Percentiles rank a stretch among this genome's conserved stretches.
Conservation (phyloP, 2,113 vertebrate genomes). For the Calyptommatus sinebrachiatus region DNA sequence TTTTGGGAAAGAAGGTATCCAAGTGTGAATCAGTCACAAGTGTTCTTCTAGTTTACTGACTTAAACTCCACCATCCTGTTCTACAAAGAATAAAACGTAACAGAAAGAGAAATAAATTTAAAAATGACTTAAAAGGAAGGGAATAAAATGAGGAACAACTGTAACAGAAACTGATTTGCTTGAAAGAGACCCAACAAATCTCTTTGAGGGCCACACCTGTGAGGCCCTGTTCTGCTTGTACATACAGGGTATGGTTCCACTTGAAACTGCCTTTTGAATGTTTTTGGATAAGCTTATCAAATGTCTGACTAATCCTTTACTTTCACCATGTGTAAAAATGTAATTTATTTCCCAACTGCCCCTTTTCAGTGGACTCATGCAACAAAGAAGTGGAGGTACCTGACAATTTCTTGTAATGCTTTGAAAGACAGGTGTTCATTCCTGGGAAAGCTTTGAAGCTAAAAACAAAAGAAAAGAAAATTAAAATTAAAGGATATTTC, state of each 20-base stretch:
- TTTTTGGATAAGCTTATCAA: constrained; percentile 62
- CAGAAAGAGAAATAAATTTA: background rate
- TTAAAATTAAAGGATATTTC: constrained; percentile 81
- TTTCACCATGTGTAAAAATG: constrained; percentile 79
- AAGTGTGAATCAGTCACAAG: background rate
- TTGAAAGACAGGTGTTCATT: constrained; percentile 81
- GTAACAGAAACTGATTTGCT: background rate
- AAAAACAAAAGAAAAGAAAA: constrained; percentile 77
- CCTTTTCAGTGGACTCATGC: constrained; percentile 71
- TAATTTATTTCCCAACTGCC: constrained; percentile 70
- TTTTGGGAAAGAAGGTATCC: background rate
- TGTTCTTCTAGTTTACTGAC: background rate
- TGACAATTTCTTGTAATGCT: constrained; percentile 70
- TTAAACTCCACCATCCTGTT: background rate
- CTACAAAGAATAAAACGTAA: background rate
- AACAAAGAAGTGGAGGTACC: constrained; percentile 72
- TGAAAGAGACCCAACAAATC: background rate
- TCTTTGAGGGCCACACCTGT: background rate
- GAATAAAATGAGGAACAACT: background rate
- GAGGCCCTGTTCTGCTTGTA: background rate
- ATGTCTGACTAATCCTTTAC: constrained; percentile 68
- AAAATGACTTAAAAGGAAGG: background rate
- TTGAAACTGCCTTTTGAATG: too few species aligned
- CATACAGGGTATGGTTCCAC: constrained; percentile 51
- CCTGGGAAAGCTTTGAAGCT: constrained; percentile 78